These are phyloP conservation scores for Agriopis aurantiaria DNA, from an alignment of 2,888 invertebrate genomes.

Conservation along the genomic window DNA sequence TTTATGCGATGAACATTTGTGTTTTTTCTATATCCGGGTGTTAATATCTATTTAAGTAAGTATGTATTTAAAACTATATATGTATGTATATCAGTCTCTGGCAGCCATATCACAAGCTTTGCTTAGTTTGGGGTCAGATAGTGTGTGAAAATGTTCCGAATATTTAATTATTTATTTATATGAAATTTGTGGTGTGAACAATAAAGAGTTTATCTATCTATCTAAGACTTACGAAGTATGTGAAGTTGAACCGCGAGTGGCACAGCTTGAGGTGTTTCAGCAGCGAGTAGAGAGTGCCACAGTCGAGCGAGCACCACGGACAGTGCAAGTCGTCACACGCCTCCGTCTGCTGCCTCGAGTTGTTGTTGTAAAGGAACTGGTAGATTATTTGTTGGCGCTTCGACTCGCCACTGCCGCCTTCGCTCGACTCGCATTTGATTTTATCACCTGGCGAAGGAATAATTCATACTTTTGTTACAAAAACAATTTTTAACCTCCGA, in stretches of 20 bases:
- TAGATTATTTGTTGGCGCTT: constrained; percentile 94
- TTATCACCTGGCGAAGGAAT: constrained; percentile 63
- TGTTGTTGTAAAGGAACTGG: constrained; percentile 98
- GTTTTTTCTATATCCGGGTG: no score
- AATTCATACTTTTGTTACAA: background rate
- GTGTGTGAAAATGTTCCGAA: no score
- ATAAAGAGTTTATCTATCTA: no score
- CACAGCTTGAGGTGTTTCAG: constrained; percentile 97
- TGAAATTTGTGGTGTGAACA: no score
- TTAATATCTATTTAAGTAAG: no score
- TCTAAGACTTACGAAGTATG: constrained; percentile 90
- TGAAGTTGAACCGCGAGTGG: constrained; percentile 97
- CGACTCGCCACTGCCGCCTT: constrained; percentile 59
- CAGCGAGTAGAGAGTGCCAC: constrained; percentile 94
- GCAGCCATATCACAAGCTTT: no score
- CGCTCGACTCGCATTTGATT: constrained; percentile 59
- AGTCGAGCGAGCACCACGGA: constrained; percentile 98
- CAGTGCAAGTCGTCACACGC: constrained; percentile 97
- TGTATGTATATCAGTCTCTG: no score
- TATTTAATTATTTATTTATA: no score
- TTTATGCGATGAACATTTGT: no score
- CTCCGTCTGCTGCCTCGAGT: constrained; percentile 97
- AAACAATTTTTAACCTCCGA: no score
- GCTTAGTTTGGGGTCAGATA: no score
- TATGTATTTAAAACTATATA: no score